These are phyloP conservation scores for Brenthis daphne DNA, from an alignment of 2,888 invertebrate species.

Conservation along the genomic window DNA sequence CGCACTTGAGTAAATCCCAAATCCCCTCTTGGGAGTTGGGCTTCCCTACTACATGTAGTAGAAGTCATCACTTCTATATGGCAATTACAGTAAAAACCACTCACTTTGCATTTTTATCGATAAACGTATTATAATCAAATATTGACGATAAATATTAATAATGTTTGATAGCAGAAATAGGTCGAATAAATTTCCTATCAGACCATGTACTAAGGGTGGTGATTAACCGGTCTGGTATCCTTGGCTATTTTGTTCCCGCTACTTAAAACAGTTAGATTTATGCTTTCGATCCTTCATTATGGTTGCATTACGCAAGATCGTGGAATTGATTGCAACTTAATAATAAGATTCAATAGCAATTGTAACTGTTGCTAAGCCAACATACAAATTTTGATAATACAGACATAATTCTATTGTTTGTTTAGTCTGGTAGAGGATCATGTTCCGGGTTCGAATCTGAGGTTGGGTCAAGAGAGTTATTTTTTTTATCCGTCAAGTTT, in stretches of 20 bases:
- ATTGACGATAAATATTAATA: not conserved
- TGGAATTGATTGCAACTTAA: conserved; percentile 27
- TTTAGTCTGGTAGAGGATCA: too few species aligned
- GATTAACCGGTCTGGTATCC: conserved; percentile 21
- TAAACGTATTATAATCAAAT: too few species aligned
- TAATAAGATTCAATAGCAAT: conserved; percentile 16
- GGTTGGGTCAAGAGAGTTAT: too few species aligned
- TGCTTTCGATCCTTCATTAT: conserved; percentile 29
- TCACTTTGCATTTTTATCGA: too few species aligned
- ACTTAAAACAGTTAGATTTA: conserved; percentile 29
- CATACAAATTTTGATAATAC: too few species aligned
- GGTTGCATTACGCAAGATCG: conserved; percentile 26
- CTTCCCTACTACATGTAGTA: too few species aligned
- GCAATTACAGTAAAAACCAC: too few species aligned
- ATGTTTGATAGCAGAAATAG: conserved; percentile 7
- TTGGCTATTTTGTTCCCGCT: conserved; percentile 33
- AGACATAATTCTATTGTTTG: not conserved
- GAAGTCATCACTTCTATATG: too few species aligned
- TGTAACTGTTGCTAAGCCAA: conserved; percentile 1
- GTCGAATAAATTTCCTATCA: conserved; percentile 8
- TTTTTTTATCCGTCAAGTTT: too few species aligned
- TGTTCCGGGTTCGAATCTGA: too few species aligned
- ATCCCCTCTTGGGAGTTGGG: too few species aligned
- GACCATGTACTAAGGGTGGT: conserved; percentile 8
- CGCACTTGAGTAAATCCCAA: too few species aligned